phyloP scores from a whole-genome alignment of 2,113 vertebrate species.

The Macaca mulatta region DNA sequence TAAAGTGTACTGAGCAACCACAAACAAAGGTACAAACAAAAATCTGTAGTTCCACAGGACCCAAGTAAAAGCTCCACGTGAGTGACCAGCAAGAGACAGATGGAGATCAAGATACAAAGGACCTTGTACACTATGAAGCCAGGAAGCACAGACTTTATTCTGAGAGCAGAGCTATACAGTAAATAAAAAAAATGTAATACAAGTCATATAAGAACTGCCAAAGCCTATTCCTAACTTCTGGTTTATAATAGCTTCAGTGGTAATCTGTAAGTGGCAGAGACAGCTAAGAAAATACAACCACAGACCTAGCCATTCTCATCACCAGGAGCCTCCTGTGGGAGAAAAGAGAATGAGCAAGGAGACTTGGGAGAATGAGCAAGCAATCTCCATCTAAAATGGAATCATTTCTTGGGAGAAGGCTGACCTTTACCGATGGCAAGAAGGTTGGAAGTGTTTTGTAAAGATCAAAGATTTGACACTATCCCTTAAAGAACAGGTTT shows the following conservation, averaged over 20 bases:
- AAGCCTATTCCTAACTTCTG: neutral
- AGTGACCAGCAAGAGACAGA: neutral
- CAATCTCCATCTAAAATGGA: neutral
- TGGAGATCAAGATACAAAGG: slow-evolving; percentile 5
- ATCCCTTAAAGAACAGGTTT: neutral
- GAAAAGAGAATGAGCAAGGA: neutral
- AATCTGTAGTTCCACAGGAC: neutral
- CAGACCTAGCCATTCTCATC: neutral
- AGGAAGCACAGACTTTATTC: neutral
- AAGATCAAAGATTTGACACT: neutral
- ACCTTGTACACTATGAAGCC: neutral
- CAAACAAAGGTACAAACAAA: neutral
- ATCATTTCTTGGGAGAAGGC: neutral
- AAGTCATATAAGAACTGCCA: neutral
- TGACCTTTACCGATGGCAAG: neutral
- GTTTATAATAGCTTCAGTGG: neutral
- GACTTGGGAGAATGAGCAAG: neutral
- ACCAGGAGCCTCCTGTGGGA: neutral
- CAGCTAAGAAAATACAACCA: neutral
- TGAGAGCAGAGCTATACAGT: neutral
- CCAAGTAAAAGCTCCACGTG: neutral
- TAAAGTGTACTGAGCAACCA: neutral
- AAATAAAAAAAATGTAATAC: neutral
- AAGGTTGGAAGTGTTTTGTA: neutral
- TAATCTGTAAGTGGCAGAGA: neutral